Evolutionary conservation across 1,140 invertebrate species (phyloP).

Genomic region (Coelopa frigida): DNA sequence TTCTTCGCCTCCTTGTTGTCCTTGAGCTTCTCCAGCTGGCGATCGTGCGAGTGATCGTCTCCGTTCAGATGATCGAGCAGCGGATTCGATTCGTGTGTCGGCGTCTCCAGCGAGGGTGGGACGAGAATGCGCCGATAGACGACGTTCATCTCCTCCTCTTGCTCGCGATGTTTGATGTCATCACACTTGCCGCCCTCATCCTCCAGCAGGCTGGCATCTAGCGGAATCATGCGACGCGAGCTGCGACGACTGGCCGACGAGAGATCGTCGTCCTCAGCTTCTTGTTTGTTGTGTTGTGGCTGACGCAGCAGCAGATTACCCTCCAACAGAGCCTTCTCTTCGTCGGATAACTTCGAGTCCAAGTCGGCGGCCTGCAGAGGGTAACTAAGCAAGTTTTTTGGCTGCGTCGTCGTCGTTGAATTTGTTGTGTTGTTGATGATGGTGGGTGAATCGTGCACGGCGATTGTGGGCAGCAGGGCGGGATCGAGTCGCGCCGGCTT

Average conservation of each 20-base stretch:
- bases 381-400: conserved; percentile 23
- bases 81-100: conserved; percentile 16
- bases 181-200: conserved; percentile 16
- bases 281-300: neutral
- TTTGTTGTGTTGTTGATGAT: conserved; percentile 6
- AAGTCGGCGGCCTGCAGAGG: conserved; percentile 18
- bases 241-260: conserved; percentile 5
- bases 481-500: conserved; percentile 20
- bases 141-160: conserved; percentile 19
- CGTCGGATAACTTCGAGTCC: conserved; percentile 19
- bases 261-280: neutral
- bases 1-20: conserved; percentile 54
- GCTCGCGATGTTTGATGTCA: conserved; percentile 18
- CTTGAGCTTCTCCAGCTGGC: conserved; percentile 48
- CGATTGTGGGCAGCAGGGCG: conserved; percentile 3
- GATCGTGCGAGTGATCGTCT: conserved; percentile 12
- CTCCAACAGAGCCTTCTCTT: conserved; percentile 25
- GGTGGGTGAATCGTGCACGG: neutral
- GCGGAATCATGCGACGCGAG: conserved; percentile 24
- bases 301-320: conserved; percentile 14
- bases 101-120: conserved; percentile 19
- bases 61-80: conserved; percentile 6
- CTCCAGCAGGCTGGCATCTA: conserved; percentile 23
- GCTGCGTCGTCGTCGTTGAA: conserved; percentile 3
- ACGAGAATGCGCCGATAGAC: conserved; percentile 29